A percentile compares a stretch with the other conserved stretches of the same genome.
These are phyloP conservation scores for Nibea albiflora DNA, from an alignment of 2,113 vertebrate genomes.

Conservation along the genomic window DNA sequence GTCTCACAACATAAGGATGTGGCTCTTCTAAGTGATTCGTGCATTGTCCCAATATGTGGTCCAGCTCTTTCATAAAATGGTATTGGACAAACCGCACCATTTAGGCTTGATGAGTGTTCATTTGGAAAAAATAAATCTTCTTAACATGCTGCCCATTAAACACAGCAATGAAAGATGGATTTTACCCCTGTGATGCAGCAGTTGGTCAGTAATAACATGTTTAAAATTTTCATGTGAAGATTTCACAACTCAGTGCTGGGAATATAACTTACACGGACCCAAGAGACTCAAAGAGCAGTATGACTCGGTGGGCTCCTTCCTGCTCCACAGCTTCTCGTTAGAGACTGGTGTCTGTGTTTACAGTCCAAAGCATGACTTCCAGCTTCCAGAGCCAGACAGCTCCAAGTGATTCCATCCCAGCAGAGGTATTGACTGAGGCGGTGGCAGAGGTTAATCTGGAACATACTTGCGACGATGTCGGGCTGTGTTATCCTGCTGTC, in stretches of 20 bases:
- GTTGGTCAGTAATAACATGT: slow-evolving; percentile 32
- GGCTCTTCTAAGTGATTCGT: slow-evolving; percentile 56
- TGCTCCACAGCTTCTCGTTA: slow-evolving; percentile 18
- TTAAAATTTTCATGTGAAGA: slow-evolving; percentile 46
- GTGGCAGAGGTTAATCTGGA: slow-evolving; percentile 78
- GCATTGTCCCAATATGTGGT: slow-evolving; percentile 62
- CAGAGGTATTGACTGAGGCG: slow-evolving; percentile 56
- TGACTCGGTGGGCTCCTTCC: slow-evolving; percentile 4
- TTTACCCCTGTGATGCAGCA: slow-evolving; percentile 30
- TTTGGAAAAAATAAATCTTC: slow-evolving; percentile 70
- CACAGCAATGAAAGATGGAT: slow-evolving; percentile 26
- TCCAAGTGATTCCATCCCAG: slow-evolving; percentile 66
- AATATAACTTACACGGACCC: slow-evolving; percentile 12
- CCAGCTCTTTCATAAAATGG: slow-evolving; percentile 53
- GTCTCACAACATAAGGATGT: slow-evolving; percentile 71
- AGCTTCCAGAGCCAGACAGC: slow-evolving; percentile 55
- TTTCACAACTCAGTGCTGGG: slow-evolving; percentile 45
- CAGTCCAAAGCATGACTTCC: slow-evolving; percentile 53
- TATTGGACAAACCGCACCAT: slow-evolving; percentile 69
- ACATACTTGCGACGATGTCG: slow-evolving; percentile 68
- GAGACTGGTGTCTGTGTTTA: slow-evolving; percentile 62
- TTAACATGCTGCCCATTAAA: slow-evolving; percentile 34
- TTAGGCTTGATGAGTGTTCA: slow-evolving; percentile 61
- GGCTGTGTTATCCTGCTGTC: slow-evolving; percentile 64
- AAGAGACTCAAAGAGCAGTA: slow-evolving; percentile 13